These are phyloP conservation scores for Vanessa cardui DNA, from an alignment of 2,888 invertebrate genomes.

Conservation along the genomic window DNA sequence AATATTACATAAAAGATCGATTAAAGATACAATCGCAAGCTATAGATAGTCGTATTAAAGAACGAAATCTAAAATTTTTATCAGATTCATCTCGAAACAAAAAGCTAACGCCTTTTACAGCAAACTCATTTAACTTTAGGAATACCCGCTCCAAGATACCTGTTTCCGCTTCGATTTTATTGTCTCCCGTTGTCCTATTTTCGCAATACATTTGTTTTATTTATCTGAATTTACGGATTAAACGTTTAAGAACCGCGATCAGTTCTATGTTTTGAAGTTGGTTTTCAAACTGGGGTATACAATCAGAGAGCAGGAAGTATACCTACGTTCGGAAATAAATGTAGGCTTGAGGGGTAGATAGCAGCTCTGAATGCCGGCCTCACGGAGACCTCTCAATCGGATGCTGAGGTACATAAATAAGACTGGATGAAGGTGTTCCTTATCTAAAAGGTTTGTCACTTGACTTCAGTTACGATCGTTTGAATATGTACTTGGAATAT, in stretches of 20 bases:
- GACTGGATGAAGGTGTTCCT: constrained; percentile 70
- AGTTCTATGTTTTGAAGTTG: constrained; percentile 39
- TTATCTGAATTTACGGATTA: constrained; percentile 68
- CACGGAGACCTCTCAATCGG: constrained; percentile 74
- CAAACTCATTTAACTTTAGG: constrained; percentile 81
- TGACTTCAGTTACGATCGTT: constrained; percentile 16
- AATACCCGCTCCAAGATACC: constrained; percentile 69
- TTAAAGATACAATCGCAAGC: no score
- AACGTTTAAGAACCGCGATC: constrained; percentile 43
- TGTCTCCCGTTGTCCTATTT: constrained; percentile 65
- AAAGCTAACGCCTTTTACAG: constrained; percentile 63
- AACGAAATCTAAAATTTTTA: constrained; percentile 55
- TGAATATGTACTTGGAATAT: neutral
- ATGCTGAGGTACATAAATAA: constrained; percentile 79
- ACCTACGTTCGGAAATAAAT: constrained; percentile 77
- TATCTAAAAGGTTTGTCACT: constrained; percentile 52
- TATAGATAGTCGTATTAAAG: neutral
- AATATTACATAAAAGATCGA: no score
- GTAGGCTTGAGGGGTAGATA: constrained; percentile 77
- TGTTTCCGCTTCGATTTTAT: constrained; percentile 71
- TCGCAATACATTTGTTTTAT: constrained; percentile 75
- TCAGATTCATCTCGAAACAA: constrained; percentile 72
- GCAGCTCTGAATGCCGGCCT: constrained; percentile 67
- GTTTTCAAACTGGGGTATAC: constrained; percentile 45
- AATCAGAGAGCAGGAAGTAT: constrained; percentile 65